These are phyloP conservation scores for Hemitrygon akajei DNA, from an alignment of 2,797 vertebrate genomes.

Conservation along the genomic window DNA sequence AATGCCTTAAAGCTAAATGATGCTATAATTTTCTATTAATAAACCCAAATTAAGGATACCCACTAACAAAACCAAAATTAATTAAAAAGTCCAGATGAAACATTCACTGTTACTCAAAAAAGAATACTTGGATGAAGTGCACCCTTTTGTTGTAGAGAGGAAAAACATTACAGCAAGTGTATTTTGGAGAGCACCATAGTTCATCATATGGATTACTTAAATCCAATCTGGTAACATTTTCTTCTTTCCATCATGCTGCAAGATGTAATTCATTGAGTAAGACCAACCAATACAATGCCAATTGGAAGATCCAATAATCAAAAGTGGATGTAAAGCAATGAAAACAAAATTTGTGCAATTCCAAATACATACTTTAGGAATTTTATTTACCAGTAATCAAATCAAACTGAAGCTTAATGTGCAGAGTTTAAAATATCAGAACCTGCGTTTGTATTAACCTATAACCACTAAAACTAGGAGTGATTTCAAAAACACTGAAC, in stretches of 20 bases:
- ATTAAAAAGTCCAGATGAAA: not conserved
- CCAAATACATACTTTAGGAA: not conserved
- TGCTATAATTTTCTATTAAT: not conserved
- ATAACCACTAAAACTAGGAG: not conserved
- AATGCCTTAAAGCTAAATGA: not conserved
- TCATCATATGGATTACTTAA: not conserved
- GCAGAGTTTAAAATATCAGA: not conserved
- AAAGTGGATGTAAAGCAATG: not conserved
- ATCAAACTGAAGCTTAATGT: not conserved
- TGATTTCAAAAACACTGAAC: not conserved
- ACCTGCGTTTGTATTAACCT: not conserved
- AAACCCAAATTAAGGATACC: too few species aligned
- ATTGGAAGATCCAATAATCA: not conserved
- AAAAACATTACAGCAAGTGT: not conserved
- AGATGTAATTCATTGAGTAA: not conserved
- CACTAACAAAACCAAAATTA: not conserved
- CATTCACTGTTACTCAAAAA: not conserved
- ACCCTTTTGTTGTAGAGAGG: too few species aligned
- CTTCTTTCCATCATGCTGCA: not conserved
- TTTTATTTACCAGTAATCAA: not conserved
- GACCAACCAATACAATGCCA: not conserved
- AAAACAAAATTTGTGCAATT: not conserved
- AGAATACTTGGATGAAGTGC: not conserved
- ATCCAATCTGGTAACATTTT: not conserved
- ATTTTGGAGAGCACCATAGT: not conserved